These are phyloP conservation scores for Artemia sp. DNA, from an alignment of 2,888 invertebrate genomes.

Conservation along the genomic window DNA sequence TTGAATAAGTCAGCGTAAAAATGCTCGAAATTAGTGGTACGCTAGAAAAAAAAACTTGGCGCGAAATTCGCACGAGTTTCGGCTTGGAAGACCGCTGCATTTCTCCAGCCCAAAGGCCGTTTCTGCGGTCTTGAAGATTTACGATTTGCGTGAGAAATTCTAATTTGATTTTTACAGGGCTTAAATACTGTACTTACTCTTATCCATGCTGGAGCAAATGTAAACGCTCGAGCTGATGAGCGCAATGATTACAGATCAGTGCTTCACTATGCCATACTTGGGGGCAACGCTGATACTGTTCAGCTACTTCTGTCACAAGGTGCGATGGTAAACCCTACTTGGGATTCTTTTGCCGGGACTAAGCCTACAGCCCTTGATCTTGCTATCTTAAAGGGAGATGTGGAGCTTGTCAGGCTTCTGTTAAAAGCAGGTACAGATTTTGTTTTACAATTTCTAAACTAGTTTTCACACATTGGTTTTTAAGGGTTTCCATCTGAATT, in stretches of 20 bases:
- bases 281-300: constrained; percentile 51
- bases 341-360: constrained; percentile 31
- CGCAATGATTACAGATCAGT: constrained; percentile 71
- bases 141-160: no score
- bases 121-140: no score
- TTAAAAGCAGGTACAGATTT: constrained; percentile 43
- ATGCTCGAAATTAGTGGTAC: no score
- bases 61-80: no score
- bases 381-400: constrained; percentile 64
- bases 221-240: constrained; percentile 68
- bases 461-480: not conserved
- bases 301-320: constrained; percentile 64
- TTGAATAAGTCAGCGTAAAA: no score
- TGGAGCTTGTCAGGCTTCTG: constrained; percentile 50
- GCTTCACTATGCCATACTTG: constrained; percentile 69
- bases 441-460: not conserved
- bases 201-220: constrained; percentile 61
- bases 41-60: no score
- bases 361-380: constrained; percentile 67
- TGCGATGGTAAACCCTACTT: constrained; percentile 47
- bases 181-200: constrained; percentile 56
- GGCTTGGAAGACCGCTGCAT: no score
- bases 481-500: no score
- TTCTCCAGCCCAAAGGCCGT: no score
- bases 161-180: constrained; percentile 38